Base-by-base conservation (phyloP, 2,113 vertebrate genomes). In the Hystrix brachyura region DNA sequence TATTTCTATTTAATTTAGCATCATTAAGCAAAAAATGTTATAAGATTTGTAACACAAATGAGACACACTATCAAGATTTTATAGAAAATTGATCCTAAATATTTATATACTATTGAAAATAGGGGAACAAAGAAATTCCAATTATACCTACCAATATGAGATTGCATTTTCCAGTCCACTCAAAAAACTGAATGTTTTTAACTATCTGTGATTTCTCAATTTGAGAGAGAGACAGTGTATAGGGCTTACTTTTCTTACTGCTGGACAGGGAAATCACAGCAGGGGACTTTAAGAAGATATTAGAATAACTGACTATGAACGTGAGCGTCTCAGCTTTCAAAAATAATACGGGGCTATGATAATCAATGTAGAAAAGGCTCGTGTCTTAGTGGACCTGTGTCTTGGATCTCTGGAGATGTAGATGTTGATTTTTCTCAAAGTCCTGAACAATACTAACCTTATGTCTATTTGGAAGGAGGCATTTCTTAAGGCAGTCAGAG, bases 21-120 rank as follows among this genome's bases (percentile, higher is more conserved):
- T 29, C 79, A 76, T 55, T n/a, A 17, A 81, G 55, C 8, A 86
- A 0, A 69, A 21, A 78, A 93, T 51, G 6, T 5, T 55, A 18
- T 34, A 62, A 27, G 9, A 51, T 92, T 91, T 67, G n/a, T 90
- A 7, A 65, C 4, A 69, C 59, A 69, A 78, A 79, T 14, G 53
- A 9, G 2, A 71, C 46, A 59, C 3, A 38, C n/a, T 27, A 2
- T 72, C 18, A 87, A 53, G 62, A 81, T 94, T 94, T 96, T 78
- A 92, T 88, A 88, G 55, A 83, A 94, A 83, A 76, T 62, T 69
- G 8, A 79, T 83, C 5, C 4, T 69, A 95, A 96, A 60, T 55
- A 81, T 46, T 85, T 86, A 57, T 3, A 60, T 69, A 90, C 79
- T 21, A 0, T 83, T 71, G 21, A 83, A 92, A 91, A 38, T 80